A percentile compares a stretch with the other conserved stretches of the same genome.
phyloP scores from a whole-genome alignment of 1,140 invertebrate genomes.

The Spodoptera frugiperda region DNA sequence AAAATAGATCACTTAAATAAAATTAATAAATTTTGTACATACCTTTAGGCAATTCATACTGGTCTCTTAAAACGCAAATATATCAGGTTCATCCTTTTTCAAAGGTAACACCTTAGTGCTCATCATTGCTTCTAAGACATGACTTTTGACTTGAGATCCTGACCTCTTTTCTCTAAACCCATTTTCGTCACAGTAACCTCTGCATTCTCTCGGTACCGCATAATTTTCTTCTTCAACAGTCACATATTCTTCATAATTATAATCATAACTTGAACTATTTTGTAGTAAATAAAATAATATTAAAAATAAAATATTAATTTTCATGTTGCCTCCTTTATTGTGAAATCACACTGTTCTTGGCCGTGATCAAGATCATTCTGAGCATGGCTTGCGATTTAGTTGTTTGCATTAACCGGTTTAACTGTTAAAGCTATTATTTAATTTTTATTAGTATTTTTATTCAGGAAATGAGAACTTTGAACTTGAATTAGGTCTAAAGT shows the following conservation, averaged over 20 bases:
- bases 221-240: slow-evolving; percentile 56
- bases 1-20: too few relatives aligned
- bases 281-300: slow-evolving; percentile 28
- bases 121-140: slow-evolving; percentile 69
- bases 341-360: slow-evolving; percentile 26
- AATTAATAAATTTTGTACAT: slow-evolving; percentile 36
- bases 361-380: slow-evolving; percentile 40
- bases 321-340: not conserved
- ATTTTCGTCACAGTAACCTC: slow-evolving; percentile 51
- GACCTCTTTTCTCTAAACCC: slow-evolving; percentile 50
- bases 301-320: slow-evolving; percentile 18
- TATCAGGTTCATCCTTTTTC: slow-evolving; percentile 57
- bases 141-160: slow-evolving; percentile 56
- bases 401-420: slow-evolving; percentile 45
- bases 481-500: slow-evolving; percentile 13
- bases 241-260: slow-evolving; percentile 49
- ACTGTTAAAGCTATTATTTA: slow-evolving; percentile 7
- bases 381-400: slow-evolving; percentile 18
- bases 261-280: slow-evolving; percentile 38
- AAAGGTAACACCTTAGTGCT: slow-evolving; percentile 59
- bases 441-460: slow-evolving; percentile 17
- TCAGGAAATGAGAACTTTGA: slow-evolving; percentile 1
- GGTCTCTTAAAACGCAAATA: slow-evolving; percentile 68
- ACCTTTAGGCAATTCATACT: slow-evolving; percentile 74
- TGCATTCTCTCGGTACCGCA: slow-evolving; percentile 54